Conservation (phyloP, 2,888 invertebrate species). For the Cephus rjabovi region DNA sequence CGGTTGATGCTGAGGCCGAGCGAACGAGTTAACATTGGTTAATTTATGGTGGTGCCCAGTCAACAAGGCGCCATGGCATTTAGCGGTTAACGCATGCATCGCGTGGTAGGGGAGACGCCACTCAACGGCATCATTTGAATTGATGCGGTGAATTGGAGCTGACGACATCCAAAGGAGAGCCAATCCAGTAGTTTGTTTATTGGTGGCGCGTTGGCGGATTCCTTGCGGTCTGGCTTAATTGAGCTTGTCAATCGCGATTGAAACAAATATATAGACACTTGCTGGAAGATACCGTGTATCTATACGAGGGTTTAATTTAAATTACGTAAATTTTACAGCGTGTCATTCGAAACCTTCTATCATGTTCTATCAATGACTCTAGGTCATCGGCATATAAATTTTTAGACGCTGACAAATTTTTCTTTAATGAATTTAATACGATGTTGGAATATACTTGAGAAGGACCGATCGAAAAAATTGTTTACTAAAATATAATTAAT, state of each 20-base stretch:
- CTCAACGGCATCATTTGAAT: slow-evolving; percentile 55
- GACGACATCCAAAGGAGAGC: slow-evolving; percentile 49
- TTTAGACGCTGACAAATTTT: no score
- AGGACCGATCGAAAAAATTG: no score
- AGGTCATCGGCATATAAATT: no score
- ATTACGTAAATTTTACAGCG: not conserved
- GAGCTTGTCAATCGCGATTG: slow-evolving; percentile 46
- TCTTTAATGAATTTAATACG: no score
- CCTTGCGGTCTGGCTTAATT: slow-evolving; percentile 49
- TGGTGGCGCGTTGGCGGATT: slow-evolving; percentile 55
- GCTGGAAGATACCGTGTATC: not conserved
- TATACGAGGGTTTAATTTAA: not conserved
- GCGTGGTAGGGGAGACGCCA: slow-evolving; percentile 40
- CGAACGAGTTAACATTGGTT: slow-evolving; percentile 50
- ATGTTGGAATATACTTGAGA: no score
- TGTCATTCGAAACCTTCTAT: not conserved
- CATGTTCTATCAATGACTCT: no score
- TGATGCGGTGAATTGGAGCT: slow-evolving; percentile 60
- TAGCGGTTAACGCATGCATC: slow-evolving; percentile 50
- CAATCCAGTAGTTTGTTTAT: slow-evolving; percentile 58
- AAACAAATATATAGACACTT: slow-evolving; percentile 35
- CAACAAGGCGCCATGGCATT: slow-evolving; percentile 62
- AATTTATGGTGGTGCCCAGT: slow-evolving; percentile 58
- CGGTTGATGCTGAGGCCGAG: not conserved
- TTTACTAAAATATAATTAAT: no score